Evolutionary conservation across 2,888 invertebrate species (phyloP), one percentile per base, ranked within the genome.

Genomic region (Drosophila emarginata): DNA sequence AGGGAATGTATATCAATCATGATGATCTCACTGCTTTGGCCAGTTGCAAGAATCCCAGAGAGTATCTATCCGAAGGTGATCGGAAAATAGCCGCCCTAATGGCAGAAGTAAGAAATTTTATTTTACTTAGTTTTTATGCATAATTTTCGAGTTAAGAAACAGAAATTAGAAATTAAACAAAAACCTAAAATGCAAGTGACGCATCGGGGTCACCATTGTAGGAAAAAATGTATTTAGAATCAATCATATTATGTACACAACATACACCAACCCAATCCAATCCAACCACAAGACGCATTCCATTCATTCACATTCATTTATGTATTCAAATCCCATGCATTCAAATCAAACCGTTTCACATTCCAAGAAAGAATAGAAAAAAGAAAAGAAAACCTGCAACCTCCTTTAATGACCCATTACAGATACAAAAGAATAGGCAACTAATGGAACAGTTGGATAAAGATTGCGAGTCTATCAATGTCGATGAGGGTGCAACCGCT

Each of bases 1-100:
- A 96, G 89, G 98, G 98, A 93, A 98, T 99, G 96, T 97, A 97
- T 94, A 96, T 99, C 93, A 98, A 97, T 94, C 97, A 98, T 93
- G 98, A 98, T 93, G 98, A 98, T 94, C 94, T 99, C 92, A 96
- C 97, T 83, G 95, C 96, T 86, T 95, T 99, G 94, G 98, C 98
- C 72, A 89, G 89, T 78, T 87, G 90, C 71, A 90, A 87, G 76
- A 91, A 89, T 88, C 90, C 91, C 90, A 96, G 97, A 85, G 95
- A 95, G 90, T 95, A 98, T 93, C 95, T 99, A 89, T 96, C 96
- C 93, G 95, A 96, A 89, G 96, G 98, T 94, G 98, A 98, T 93
- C 95, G 97, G 91, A 98, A 98, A 93, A 95, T 98, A 91, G 95
- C 97, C 92, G 96, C 97, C 89, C 94, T 98, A 90, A 98, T 98